Conservation (phyloP, 2,888 invertebrate genomes). For the Microctonus aethiopoides region DNA sequence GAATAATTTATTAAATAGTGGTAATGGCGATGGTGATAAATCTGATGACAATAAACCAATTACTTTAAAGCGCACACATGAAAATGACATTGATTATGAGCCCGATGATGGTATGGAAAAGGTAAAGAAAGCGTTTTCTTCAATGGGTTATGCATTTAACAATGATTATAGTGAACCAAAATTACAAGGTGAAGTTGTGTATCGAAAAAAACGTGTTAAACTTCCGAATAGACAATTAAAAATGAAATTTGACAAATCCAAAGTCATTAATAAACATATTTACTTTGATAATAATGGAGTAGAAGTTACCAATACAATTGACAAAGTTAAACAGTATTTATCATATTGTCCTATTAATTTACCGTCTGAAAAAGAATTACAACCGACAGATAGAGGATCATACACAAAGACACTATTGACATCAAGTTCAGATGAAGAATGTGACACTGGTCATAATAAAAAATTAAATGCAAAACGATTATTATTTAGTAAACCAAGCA, state of each 20-base stretch:
- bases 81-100: conserved; percentile 69
- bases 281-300: conserved; percentile 78
- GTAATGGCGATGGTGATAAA: conserved; percentile 65
- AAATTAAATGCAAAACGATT: conserved; percentile 56
- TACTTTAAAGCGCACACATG: conserved; percentile 72
- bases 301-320: conserved; percentile 64
- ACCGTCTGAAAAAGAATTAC: conserved; percentile 47
- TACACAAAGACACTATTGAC: conserved; percentile 58
- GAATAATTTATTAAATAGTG: not conserved
- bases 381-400: conserved; percentile 57
- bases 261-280: conserved; percentile 70
- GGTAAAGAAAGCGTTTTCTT: conserved; percentile 74
- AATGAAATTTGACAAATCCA: conserved; percentile 67
- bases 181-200: conserved; percentile 72
- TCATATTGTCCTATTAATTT: conserved; percentile 51
- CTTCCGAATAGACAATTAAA: conserved; percentile 71
- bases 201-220: conserved; percentile 73
- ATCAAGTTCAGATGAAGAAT: conserved; percentile 63
- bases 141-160: conserved; percentile 71
- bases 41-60: conserved; percentile 70
- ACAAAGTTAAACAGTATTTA: conserved; percentile 61
- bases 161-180: conserved; percentile 54
- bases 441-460: conserved; percentile 52
- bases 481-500: conserved; percentile 53
- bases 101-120: conserved; percentile 68